Conservation (phyloP, 2,888 invertebrate species). For the Andrena praecox region DNA sequence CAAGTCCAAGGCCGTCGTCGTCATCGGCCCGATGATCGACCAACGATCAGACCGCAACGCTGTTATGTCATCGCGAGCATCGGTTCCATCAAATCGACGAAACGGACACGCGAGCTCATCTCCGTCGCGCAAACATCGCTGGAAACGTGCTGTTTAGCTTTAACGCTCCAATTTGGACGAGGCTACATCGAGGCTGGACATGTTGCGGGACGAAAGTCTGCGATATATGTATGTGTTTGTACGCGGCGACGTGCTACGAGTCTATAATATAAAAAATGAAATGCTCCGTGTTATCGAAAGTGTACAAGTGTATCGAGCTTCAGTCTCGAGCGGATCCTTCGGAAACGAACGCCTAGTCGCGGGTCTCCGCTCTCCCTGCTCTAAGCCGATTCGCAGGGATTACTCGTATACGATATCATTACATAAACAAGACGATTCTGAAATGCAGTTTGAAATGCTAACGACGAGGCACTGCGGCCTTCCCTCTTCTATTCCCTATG, state of each 20-base stretch:
- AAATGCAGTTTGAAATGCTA: constrained; percentile 19
- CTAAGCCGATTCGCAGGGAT: not conserved
- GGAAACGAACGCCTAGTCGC: not conserved
- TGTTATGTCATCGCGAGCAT: constrained; percentile 75
- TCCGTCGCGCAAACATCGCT: constrained; percentile 40
- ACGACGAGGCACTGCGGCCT: not conserved
- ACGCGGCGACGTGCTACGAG: not conserved
- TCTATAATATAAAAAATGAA: not conserved
- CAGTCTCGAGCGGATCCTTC: not conserved
- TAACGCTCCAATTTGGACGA: not conserved
- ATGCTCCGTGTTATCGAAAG: not conserved
- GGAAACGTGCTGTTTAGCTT: constrained; percentile 20
- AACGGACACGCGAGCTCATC: constrained; percentile 67
- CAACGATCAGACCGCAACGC: constrained; percentile 74
- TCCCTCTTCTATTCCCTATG: too few relatives aligned
- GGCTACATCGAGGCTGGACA: not conserved
- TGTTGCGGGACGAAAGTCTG: not conserved
- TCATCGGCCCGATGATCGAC: constrained; percentile 64
- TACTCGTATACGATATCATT: not conserved
- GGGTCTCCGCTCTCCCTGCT: not conserved
- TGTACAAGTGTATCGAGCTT: too few relatives aligned
- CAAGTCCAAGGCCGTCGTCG: constrained; percentile 77
- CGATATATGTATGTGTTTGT: not conserved
- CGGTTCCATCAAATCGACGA: constrained; percentile 75
- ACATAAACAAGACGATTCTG: constrained; percentile 13